Conservation (phyloP, 1,140 invertebrate species). For the Drosophila ogumai region DNA sequence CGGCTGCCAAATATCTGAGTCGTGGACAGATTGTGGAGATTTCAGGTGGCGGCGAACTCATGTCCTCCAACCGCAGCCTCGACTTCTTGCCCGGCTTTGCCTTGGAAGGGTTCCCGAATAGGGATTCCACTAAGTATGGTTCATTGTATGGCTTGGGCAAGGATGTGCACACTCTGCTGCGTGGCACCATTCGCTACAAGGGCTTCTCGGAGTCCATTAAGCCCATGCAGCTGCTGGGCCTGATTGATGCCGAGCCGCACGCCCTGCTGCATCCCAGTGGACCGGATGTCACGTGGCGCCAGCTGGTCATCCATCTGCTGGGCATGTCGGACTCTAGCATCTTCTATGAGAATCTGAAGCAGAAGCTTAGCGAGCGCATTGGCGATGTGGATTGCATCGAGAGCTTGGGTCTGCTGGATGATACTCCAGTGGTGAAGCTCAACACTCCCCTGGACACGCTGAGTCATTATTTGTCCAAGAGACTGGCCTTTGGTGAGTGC, state of each 20-base stretch:
- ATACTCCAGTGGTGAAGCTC: slow-evolving; percentile 92
- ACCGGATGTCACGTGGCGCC: slow-evolving; percentile 98
- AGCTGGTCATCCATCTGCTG: slow-evolving; percentile 94
- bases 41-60: slow-evolving; percentile 93
- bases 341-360: slow-evolving; percentile 96
- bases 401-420: slow-evolving; percentile 94
- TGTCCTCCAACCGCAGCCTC: slow-evolving; percentile 91
- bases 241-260: slow-evolving; percentile 94
- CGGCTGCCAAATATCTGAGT: slow-evolving; percentile 94
- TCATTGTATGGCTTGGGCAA: slow-evolving; percentile 93
- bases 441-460: slow-evolving; percentile 96
- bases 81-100: slow-evolving; percentile 98
- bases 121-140: slow-evolving; percentile 96
- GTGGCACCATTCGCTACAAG: slow-evolving; percentile 96
- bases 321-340: slow-evolving; percentile 94
- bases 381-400: slow-evolving; percentile 91
- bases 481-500: slow-evolving; percentile 90
- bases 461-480: slow-evolving; percentile 94
- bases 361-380: slow-evolving; percentile 91
- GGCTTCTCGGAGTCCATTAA: slow-evolving; percentile 95
- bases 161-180: slow-evolving; percentile 94
- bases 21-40: slow-evolving; percentile 96
- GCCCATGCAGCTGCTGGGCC: slow-evolving; percentile 93
- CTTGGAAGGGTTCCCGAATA: slow-evolving; percentile 97
- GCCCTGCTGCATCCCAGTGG: slow-evolving; percentile 96